A percentile compares a stretch with the other conserved stretches of the same genome.
Conservation (phyloP, 2,888 invertebrate genomes). For the Dolomedes plantarius region DNA sequence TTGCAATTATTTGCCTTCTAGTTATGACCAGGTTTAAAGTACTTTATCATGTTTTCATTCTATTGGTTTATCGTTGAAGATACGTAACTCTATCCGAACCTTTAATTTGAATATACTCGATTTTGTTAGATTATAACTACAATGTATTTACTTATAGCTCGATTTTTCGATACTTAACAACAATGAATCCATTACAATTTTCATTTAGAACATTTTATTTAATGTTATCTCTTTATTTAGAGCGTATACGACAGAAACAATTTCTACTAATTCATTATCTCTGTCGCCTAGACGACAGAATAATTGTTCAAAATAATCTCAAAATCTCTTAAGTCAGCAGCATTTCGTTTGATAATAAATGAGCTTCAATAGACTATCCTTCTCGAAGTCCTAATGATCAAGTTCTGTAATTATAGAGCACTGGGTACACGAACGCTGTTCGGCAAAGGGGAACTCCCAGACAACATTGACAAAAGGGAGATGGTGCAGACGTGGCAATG, state of each 20-base stretch:
- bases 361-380: constrained; percentile 18
- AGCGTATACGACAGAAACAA: neutral
- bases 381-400: constrained; percentile 33
- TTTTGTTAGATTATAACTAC: too few relatives aligned
- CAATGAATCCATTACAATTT: too few relatives aligned
- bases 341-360: constrained; percentile 49
- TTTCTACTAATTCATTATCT: neutral
- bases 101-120: too few relatives aligned
- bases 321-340: constrained; percentile 51
- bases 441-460: constrained; percentile 11
- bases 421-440: neutral
- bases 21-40: too few relatives aligned
- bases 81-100: too few relatives aligned
- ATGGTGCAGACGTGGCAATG: constrained; percentile 21
- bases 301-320: constrained; percentile 50
- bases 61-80: too few relatives aligned
- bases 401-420: constrained; percentile 39
- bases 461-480: constrained; percentile 30
- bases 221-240: neutral
- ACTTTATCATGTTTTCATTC: too few relatives aligned
- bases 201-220: too few relatives aligned
- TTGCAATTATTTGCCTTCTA: too few relatives aligned
- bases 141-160: too few relatives aligned
- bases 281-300: neutral
- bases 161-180: too few relatives aligned